Conservation (phyloP, 2,797 vertebrate species). For the Sparus aurata region DNA sequence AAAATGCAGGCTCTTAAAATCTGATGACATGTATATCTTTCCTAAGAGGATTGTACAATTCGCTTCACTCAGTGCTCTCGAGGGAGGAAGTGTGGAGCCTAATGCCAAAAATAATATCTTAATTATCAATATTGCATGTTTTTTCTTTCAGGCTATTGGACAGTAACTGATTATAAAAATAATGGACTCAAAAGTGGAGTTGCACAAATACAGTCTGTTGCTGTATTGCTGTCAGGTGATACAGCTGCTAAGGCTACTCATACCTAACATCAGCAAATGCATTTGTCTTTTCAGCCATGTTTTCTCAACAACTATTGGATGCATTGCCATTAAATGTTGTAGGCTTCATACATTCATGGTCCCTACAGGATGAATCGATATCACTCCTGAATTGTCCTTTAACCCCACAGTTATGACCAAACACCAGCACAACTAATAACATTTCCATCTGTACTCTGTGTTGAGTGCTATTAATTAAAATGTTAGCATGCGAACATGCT, state of each 20-base stretch:
- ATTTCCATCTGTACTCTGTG: too few relatives aligned
- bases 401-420: too few relatives aligned
- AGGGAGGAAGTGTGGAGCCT: constrained; percentile 46
- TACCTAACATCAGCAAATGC: not conserved
- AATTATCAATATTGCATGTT: constrained; percentile 52
- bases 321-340: too few relatives aligned
- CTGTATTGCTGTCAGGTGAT: not conserved
- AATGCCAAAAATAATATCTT: constrained; percentile 45
- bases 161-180: constrained; percentile 17
- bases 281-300: too few relatives aligned
- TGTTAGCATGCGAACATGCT: too few relatives aligned
- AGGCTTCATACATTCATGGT: too few relatives aligned
- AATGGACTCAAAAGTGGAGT: not conserved
- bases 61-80: constrained; percentile 45
- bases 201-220: not conserved
- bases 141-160: constrained; percentile 17
- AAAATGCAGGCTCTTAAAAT: constrained; percentile 61
- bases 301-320: too few relatives aligned
- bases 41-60: constrained; percentile 62
- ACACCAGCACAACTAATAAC: too few relatives aligned
- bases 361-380: too few relatives aligned
- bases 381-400: too few relatives aligned
- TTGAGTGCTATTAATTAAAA: too few relatives aligned
- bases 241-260: not conserved
- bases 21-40: constrained; percentile 73